Conservation (phyloP, 2,888 invertebrate species). For the Sialis lutaria region DNA sequence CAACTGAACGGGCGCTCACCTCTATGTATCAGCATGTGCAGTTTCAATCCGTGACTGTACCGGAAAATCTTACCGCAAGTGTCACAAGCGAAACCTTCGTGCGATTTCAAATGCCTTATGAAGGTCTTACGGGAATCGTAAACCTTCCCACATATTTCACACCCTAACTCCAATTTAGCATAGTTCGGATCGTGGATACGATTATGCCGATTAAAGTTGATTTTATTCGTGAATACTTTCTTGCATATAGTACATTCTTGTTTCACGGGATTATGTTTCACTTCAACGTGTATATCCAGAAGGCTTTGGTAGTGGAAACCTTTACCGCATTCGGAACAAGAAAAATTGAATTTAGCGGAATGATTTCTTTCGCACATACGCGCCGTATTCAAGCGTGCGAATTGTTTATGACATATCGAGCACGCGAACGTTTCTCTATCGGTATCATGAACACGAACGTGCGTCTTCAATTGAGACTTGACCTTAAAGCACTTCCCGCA, state of each 20-base stretch:
- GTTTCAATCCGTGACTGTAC: slow-evolving; percentile 26
- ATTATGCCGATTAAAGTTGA: background rate
- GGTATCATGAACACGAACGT: slow-evolving; percentile 1
- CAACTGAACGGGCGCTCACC: slow-evolving; percentile 30
- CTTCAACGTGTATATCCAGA: slow-evolving; percentile 25
- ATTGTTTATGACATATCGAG: background rate
- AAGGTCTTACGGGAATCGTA: slow-evolving; percentile 6
- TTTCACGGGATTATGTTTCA: slow-evolving; percentile 24
- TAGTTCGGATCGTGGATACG: slow-evolving; percentile 3
- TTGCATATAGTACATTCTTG: slow-evolving; percentile 31
- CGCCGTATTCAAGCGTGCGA: slow-evolving; percentile 1
- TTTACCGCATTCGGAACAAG: slow-evolving; percentile 26
- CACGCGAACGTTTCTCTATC: background rate
- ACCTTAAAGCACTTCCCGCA: slow-evolving; percentile 3
- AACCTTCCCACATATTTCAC: slow-evolving; percentile 11
- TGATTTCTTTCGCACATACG: slow-evolving; percentile 9
- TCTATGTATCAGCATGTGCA: slow-evolving; percentile 27
- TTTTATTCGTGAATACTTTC: slow-evolving; percentile 24
- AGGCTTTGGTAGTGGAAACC: slow-evolving; percentile 27
- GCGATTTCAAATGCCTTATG: slow-evolving; percentile 2
- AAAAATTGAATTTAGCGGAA: slow-evolving; percentile 7
- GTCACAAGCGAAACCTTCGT: slow-evolving; percentile 25
- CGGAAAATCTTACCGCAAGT: slow-evolving; percentile 28
- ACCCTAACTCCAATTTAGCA: slow-evolving; percentile 1
- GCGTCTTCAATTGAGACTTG: background rate